Evolutionary conservation across 2,797 vertebrate species (phyloP).

Genomic region (Arctocebus calabarensis): DNA sequence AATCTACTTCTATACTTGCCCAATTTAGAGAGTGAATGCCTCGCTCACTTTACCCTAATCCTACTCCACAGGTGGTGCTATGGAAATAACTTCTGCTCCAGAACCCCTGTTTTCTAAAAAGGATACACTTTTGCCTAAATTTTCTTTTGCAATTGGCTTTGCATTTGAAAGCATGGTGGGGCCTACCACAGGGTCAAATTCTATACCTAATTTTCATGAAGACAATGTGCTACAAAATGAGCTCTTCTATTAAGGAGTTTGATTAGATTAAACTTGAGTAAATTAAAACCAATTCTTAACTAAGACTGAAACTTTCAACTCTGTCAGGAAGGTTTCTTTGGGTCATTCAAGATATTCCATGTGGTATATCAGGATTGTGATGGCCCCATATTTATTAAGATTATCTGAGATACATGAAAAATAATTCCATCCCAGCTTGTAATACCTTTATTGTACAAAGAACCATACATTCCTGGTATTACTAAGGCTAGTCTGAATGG

Average conservation of each 20-base stretch:
- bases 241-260: background rate
- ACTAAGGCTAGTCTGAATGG: background rate
- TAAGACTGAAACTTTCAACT: background rate
- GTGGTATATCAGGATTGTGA: background rate
- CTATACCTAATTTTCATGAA: background rate
- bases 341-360: background rate
- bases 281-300: background rate
- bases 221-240: background rate
- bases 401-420: background rate
- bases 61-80: too few species aligned
- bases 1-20: background rate
- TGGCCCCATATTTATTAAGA: background rate
- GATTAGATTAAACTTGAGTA: background rate
- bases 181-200: background rate
- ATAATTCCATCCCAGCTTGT: background rate
- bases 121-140: background rate
- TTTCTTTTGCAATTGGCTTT: background rate
- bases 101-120: background rate
- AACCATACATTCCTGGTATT: background rate
- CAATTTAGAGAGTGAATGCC: background rate
- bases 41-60: background rate
- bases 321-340: background rate
- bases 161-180: background rate
- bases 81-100: background rate
- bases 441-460: background rate